Base-by-base conservation (phyloP, 1,140 invertebrate species). In the Neuroterus valhalla region DNA sequence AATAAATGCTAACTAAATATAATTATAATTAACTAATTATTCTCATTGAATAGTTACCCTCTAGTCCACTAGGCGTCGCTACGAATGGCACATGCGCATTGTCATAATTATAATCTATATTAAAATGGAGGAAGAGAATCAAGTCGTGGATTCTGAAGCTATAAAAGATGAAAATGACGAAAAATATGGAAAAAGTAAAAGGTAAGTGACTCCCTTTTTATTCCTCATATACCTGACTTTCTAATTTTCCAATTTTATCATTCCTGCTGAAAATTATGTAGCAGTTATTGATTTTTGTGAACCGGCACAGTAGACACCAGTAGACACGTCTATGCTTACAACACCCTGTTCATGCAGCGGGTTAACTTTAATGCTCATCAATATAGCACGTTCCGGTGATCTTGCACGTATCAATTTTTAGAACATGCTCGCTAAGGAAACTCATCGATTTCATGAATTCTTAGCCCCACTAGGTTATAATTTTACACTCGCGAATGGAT, bases 51-150 rank as follows among this genome's bases (percentile, higher is more conserved):
- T 31, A 48, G 4, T 48, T 44, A 2, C 12, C 21, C 6, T 10
- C 14, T 15, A 21, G 12, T 26, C 1, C 11, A 55, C 19, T 11
- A 62, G 55, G 31, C 31, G 55, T 31, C 55, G n/a, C 55, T 26
- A 6, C 4, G 5, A 5, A 12, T 67, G 68, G 83, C 84, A 78
- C 81, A 67, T 83, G 80, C 82, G 82, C 81, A 78, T 74, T 67
- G 72, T 66, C 73, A 85, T 86, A 87, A 74, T 66, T 74, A 85
- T 86, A 87, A 88, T 88, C 87, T 83, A 89, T 87, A 88, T 87
- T 87, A 88, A 89, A 88, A 89, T 89, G 89, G 89, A 88, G 84
- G 88, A 89, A 67, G 88, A 90, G 80, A 87, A 79, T 82, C 83
- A 84, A 72, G 78, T 85, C 75, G 75, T 84, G 70, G 87, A 89